Evolutionary conservation across 2,797 vertebrate genomes (phyloP), one percentile per base, ranked within the genome.

Genomic region (Chaetophractus vellerosus): DNA sequence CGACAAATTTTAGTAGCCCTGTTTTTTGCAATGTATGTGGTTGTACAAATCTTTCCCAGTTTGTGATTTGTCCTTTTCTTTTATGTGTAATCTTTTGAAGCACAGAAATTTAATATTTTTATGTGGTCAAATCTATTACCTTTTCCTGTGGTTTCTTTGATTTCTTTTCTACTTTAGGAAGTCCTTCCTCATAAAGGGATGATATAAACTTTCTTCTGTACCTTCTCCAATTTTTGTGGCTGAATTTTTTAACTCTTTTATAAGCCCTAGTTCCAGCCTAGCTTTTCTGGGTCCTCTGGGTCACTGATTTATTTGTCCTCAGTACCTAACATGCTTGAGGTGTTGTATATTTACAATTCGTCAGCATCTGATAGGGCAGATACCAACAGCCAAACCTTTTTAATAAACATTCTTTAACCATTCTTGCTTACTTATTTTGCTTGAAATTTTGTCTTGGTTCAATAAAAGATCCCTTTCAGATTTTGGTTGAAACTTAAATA

Each of bases 231-330:
- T 83, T 55, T 50, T 92, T 90, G 74, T 57, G 6, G 41, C 71
- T 96, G 76, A 75, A 88, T 81, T 82, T 82, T 93, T 96, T 86
- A 94, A 78, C 76, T 85, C n/a, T 87, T 96, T 92, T 85, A 82
- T 79, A 85, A 52, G 41, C 26, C 75, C 19, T 71, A 63, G 8
- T 36, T 82, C 41, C 24, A 82, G 3, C 3, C 50, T 91, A 19
- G 79, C 24, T 66, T 8, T 86, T 74, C 61, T 18, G 36, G 14
- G 3, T 52, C 55, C 52, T 69, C 61, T 21, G 36, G 14, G 3
- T 52, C 61, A 64, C 45, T 79, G 55, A 50, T 64, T 84, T 92
- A 82, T 87, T 64, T 92, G 50, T 36, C 81, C 57, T 90, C 52
- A 88, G n/a, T 59, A 57, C 19, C 66, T 83, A 84, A 52, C 21